These are phyloP conservation scores for Neodon shergylaensis DNA, from an alignment of 2,113 vertebrate genomes.

Conservation along the genomic window DNA sequence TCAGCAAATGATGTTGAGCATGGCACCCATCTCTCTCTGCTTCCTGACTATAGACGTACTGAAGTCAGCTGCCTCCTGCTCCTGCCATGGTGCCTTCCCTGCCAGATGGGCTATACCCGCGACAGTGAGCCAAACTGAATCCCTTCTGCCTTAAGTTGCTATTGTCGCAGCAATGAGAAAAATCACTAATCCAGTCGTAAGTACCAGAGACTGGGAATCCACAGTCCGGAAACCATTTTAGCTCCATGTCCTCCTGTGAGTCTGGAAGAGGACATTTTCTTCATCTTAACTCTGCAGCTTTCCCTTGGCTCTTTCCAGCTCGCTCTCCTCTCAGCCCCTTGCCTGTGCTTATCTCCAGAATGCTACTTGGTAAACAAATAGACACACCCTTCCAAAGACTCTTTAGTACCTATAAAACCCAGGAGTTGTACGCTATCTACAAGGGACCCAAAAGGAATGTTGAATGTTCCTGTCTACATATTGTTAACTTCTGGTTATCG, in stretches of 20 bases:
- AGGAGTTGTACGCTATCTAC: neutral
- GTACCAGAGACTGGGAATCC: neutral
- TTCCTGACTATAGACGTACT: neutral
- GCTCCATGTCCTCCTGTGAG: no score
- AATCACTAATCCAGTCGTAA: neutral
- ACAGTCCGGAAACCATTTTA: neutral
- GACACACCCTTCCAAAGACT: neutral
- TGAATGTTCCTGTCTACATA: accelerated
- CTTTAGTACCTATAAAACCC: neutral
- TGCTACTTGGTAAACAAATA: neutral
- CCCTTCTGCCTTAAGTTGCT: neutral
- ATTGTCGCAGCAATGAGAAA: neutral
- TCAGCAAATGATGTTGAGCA: neutral
- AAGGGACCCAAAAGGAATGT: neutral
- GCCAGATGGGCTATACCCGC: neutral
- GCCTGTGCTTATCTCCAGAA: neutral
- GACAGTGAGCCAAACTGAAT: neutral
- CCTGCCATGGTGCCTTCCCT: neutral
- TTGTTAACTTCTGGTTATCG: neutral
- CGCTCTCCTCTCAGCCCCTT: neutral
- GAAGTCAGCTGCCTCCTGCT: neutral
- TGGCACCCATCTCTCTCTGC: neutral
- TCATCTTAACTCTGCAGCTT: neutral
- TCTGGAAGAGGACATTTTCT: neutral
- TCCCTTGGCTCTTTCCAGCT: neutral